Base-by-base conservation (phyloP, 2,797 vertebrate species). In the Typhlichthys eigenmanni region DNA sequence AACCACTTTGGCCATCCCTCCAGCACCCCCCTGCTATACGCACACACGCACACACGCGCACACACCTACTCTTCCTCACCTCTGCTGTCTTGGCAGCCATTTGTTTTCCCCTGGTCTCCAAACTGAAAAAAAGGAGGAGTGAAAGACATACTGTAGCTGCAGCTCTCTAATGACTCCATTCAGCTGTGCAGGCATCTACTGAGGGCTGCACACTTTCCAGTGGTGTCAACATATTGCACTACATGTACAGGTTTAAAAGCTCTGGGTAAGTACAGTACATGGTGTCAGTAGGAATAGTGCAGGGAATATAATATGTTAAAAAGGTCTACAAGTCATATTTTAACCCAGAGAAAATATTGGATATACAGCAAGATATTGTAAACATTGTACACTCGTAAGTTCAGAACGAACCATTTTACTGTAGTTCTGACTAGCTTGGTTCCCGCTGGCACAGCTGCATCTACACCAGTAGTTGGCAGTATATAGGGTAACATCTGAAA, bases 31-130 rank as follows among this genome's bases (percentile, higher is more conserved):
- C 16, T 55, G 48, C 47, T 59, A 38, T 47, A 57, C 74, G 45
- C 63, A 2, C 5, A 8, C 32, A 60, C 38, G 62, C 62, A 62
- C 54, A 34, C 69, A 50, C 47, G 19, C 19, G 19, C 19, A 19
- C 19, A 19, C 19, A 5, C 14, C 29, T 17, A 43, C 50, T 9
- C 16, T 14, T 50, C 29, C 47, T 50, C 60, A 54, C 59, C 61
- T 68, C 60, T 67, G 51, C 50, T 76, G 14, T 58, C 67, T 66
- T 68, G 62, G 66, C 71, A 72, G 68, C 66, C 60, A 67, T 75
- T 75, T 80, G 72, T 72, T 75, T 71, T 66, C 46, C 62, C 62
- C 53, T 60, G 66, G 59, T 68, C 55, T 55, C 54, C 47, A 13
- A 29, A 47, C 58, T 56, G 47, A 34, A 38, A 16, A 55, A 60